Base-by-base conservation (phyloP, 2,113 vertebrate genomes). In the Bothrops jararaca region DNA sequence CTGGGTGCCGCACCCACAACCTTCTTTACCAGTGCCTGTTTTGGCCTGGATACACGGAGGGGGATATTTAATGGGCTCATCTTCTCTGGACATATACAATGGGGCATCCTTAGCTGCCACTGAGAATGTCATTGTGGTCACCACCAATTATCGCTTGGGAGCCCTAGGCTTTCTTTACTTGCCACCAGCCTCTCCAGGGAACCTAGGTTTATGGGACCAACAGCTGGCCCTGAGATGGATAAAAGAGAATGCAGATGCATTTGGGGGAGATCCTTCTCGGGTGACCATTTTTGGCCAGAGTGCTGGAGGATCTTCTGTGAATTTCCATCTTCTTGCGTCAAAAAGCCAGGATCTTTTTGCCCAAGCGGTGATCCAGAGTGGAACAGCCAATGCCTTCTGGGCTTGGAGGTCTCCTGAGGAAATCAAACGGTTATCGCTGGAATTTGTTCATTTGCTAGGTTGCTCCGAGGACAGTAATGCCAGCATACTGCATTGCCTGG, bases 221-320 rank as follows among this genome's bases (percentile, higher is more conserved):
- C 97, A 96, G 56, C 93, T 98, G 92, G 98, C 97, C 42, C 96
- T 98, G 54, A 92, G 95, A 4, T 98, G 98, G 98, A 95, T 98
- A 5, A 74, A 95, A 15, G 94, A 97, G 45, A 98, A 98, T 90
- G 98, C 98, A 29, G 97, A 91, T 39, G 94, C 93, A 56, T 98
- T 98, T 95, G 97, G 98, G 39, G 98, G 98, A 5, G 95, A 98
- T 93, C 95, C 97, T 48, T 93, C 92, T 3, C 94, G 96, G 92
- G 96, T 98, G 89, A 98, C 98, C 85, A 64, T 98, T 74, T 98
- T 98, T 93, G 98, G 97, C 10, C 97, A 98, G 42, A 98, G 98
- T 57, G 97, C 97, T 50, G 98, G 98, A 5, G 95, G 96, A 57
- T 96, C 58, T 8, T 97, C 96, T 29, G 97, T 98, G 39, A 96